Evolutionary conservation across 1,140 invertebrate species (phyloP), one percentile per base, ranked within the genome.

Genomic region (Cataglyphis hispanica): DNA sequence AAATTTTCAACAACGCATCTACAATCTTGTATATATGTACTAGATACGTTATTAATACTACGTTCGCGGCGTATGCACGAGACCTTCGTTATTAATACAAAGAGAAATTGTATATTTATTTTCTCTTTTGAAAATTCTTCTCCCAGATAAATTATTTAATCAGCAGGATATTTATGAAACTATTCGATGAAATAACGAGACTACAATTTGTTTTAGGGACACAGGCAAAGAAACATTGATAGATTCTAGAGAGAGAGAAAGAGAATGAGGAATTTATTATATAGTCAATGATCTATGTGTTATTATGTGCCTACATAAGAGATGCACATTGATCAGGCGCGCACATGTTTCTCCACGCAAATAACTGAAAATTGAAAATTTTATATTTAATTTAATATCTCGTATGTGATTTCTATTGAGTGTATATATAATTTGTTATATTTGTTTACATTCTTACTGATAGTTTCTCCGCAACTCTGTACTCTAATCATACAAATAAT

Each of bases 261-360:
- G 46, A 16, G 46, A 50, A 50, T 75, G 34, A 34, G 22, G 53
- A 75, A 60, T 75, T 75, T 75, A 75, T 60, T 75, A 75, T 50
- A 10, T 19, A 31, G 16, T 75, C 53, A 22, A 37, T 37, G 58
- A 74, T 19, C 31, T 74, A 58, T 74, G 34, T 4, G 13, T 58
- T 74, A 74, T 34, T 75, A 53, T 75, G 34, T 22, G 50, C 19
- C 37, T 75, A 75, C 53, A 75, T 16, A 75, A 7, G 22, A 60
- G 13, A 40, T 10, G 31, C 53, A 75, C n/a, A 74, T 74, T 72
- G 46, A 58, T 74, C 16, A 60, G 16, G 2, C 70, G 70, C 43
- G n/a, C 8, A 53, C 46, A 2, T 8, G 16, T 60, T 75, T 4
- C 7, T 64, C 19, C 37, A 31, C 25, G 25, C 58, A 64, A 64